Conservation (phyloP, 2,797 vertebrate species). For the Loris lydekkerianus region DNA sequence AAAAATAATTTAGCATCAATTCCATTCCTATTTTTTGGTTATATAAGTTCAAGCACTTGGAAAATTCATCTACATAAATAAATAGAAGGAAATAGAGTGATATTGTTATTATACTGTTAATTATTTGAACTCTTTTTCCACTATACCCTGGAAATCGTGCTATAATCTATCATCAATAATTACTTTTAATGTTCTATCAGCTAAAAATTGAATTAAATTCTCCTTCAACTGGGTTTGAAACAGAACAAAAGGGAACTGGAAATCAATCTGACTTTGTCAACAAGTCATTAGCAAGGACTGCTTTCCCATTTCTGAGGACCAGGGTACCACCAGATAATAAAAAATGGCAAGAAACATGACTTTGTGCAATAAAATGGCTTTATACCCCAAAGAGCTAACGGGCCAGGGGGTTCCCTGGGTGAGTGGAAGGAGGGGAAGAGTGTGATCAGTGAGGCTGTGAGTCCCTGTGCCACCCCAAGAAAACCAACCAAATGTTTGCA, state of each 20-base stretch:
- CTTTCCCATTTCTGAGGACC: neutral
- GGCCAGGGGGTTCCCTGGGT: too few species aligned
- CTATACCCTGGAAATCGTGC: constrained; percentile 1
- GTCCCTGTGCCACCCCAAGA: neutral
- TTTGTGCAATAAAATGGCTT: neutral
- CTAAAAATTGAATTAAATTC: constrained; percentile 50
- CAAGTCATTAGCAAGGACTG: neutral
- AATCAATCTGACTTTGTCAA: neutral
- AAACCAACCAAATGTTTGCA: neutral
- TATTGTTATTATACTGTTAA: neutral
- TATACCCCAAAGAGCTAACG: neutral
- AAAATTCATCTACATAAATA: constrained; percentile 57
- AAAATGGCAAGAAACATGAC: fast-evolving
- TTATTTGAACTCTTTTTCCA: constrained; percentile 60
- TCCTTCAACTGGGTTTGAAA: constrained; percentile 44
- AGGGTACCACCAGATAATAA: neutral
- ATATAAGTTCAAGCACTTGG: constrained; percentile 58
- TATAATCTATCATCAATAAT: constrained; percentile 32
- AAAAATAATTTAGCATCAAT: neutral
- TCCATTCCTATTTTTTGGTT: constrained; percentile 39
- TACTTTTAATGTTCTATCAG: constrained; percentile 43
- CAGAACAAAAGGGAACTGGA: neutral
- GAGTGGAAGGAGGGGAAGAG: neutral
- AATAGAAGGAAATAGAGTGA: constrained; percentile 49
- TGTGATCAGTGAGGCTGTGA: neutral